Base-by-base conservation (phyloP, 2,888 invertebrate genomes). In the Sphecodes monilicornis region DNA sequence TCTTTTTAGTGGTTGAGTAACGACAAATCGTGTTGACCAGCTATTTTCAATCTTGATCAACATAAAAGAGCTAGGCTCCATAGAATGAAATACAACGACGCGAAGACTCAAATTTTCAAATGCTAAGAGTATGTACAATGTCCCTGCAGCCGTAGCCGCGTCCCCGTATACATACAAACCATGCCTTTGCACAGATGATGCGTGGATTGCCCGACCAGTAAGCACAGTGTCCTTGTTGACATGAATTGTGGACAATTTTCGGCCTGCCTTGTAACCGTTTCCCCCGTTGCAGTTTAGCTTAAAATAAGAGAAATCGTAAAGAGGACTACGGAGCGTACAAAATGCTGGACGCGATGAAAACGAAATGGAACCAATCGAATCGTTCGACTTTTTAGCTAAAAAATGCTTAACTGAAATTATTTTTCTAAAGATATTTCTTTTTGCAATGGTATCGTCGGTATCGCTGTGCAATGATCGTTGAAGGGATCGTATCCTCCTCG, bases 241-340 rank as follows among this genome's bases (percentile, higher is more conserved):
- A 36, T 57, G 72, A 81, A 81, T 81, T 57, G 80, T 54, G 41
- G 29, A 80, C 80, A 80, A 81, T 81, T 81, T 80, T 80, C 79
- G 78, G 60, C 41, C 16, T 41, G 32, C 32, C 64, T 32, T 80
- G 22, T 26, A 80, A 72, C 66, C 54, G n/a, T 68, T 75, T 75
- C 50, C 26, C n/a, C 43, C 43, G 1, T 71, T 57, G 60, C n/a
- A 16, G 41, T 50, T 54, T 22, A 11, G 41, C 60, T 76, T n/a
- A 43, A 13, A 32, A 54, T 6, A 16, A 39, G 36, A 57, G 66
- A 26, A 57, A 78, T 68, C 66, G 71, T 22, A 16, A 32, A 22
- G 43, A 22, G 29, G n/a, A 5, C 6, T 8, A 8, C 1, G n/a
- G 68, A 3, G 6, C n/a, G n/a, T 11, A 6, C 6, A 41, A 69